Base-by-base conservation (phyloP, 2,797 vertebrate genomes). In the Carapus acus region DNA sequence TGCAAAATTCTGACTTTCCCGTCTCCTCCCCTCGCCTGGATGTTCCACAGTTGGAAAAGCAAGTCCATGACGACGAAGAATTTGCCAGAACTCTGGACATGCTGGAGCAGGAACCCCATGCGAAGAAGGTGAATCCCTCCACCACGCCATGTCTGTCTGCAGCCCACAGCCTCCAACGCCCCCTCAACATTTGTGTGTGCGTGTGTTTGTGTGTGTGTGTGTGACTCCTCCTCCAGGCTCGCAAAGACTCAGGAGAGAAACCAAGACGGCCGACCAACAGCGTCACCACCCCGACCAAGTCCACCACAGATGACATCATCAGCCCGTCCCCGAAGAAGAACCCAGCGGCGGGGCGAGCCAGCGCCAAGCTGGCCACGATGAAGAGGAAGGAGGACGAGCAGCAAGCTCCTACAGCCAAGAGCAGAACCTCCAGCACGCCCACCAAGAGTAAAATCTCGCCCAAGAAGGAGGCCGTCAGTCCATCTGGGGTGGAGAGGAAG, bases 41-140 rank as follows among this genome's bases (percentile, higher is more conserved):
- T 13, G 3, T 33, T 33, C 31, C 17, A 43, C 62, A 98, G 94
- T 45, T 94, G 79, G 95, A 99, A 71, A 92, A 89, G 66, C 94
- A 94, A 47, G 68, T 98, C 38, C 96, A 98, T 15, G 92, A 94
- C 49, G 96, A 99, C 71, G 93, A 94, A 58, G 92, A 91, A 63
- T 99, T 99, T 88, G 95, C 94, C 38, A 88, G 76, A 74, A 99
- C 96, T 0, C 78, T 98, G 79, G 90, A 93, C 23, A 88, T 96
- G 91, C 54, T 95, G 77, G 95, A 99, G 49, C 84, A 92, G 18
- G 85, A 88, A 3, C 93, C 95, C 0, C 85, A 76, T 62, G 75
- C 85, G 13, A 97, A 93, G 78, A 97, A 96, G 89, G 96, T 94
- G 24, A 27, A 27, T 4, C 9, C 9, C 24, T 27, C 9, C 24